Base-by-base conservation (phyloP, 2,888 invertebrate species). In the Rhagonycha fulva region DNA sequence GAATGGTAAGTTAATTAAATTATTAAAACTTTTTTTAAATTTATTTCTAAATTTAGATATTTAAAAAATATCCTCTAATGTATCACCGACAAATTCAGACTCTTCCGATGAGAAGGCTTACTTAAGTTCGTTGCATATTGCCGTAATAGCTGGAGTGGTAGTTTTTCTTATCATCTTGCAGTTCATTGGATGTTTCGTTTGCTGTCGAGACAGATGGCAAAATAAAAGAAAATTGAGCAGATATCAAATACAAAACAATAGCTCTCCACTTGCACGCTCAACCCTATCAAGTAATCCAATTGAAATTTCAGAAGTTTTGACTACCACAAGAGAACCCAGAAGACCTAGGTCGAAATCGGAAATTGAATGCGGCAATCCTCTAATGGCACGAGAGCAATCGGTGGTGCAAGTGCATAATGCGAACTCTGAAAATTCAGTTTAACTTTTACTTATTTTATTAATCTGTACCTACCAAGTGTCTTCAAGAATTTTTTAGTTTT, bases 201-300 rank as follows among this genome's bases (percentile, higher is more conserved):
- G 72, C 67, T 76, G 32, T 24, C 70, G 70, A 68, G 73, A 76
- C 14, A 72, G 68, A 71, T 72, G 76, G 66, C 19, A 69, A 14
- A 12, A 67, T 10, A 76, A 76, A 26, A 72, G 62, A 72, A 68
- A 66, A 63, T 30, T 26, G 12, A 72, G n/a, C 69, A 70, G 47
- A 62, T 14, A 14, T 66, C 23, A 66, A 26, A n/a, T 14, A 23
- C 14, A 62, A n/a, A 47, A n/a, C 7, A 47, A 47, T 47, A 7
- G n/a, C n/a, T 47, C n/a, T n/a, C 47, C 47, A 7, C 47, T 47
- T 47, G 63, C 12, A 23, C n/a, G 23, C 26, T n/a, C 24, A 19
- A 66, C 4, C n/a, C 12, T 24, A 14, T 24, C 67, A 30, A 12
- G 5, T 19, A 14, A 68, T 11, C 30, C 62, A 23, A 73, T 73